A percentile compares a stretch with the other conserved stretches of the same genome.
Evolutionary conservation across 2,888 invertebrate species (phyloP).

Genomic region (Epirrhoe tristata): DNA sequence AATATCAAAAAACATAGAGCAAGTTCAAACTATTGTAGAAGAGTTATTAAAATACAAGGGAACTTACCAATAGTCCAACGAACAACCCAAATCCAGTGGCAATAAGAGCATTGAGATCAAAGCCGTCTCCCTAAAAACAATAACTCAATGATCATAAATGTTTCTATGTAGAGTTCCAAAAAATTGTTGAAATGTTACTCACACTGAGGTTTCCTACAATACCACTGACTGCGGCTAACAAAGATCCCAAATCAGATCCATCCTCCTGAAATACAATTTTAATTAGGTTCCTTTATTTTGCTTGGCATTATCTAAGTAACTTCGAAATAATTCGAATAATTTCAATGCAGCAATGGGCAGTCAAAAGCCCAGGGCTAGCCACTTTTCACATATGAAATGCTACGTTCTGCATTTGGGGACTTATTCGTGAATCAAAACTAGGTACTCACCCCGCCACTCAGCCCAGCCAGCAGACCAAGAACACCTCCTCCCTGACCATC

Average conservation of each 20-base stretch:
- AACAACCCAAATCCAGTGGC: conserved; percentile 76
- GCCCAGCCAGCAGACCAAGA: conserved; percentile 73
- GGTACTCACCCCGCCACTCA: conserved; percentile 76
- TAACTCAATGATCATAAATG: background rate
- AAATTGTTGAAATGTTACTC: conserved; percentile 38
- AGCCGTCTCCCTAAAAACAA: conserved; percentile 75
- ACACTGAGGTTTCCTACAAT: conserved; percentile 78
- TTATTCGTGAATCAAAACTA: conserved; percentile 3
- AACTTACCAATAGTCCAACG: conserved; percentile 75
- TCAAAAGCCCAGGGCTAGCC: too few species aligned
- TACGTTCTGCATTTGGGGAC: too few species aligned
- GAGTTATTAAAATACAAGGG: background rate
- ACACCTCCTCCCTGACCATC: conserved; percentile 80
- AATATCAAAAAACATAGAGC: too few species aligned
- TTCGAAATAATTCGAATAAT: too few species aligned
- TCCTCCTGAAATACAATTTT: conserved; percentile 64
- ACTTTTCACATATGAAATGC: too few species aligned
- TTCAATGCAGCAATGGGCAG: too few species aligned
- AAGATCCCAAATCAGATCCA: conserved; percentile 78
- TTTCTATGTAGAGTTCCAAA: background rate
- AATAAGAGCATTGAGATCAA: conserved; percentile 75
- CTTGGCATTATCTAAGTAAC: too few species aligned
- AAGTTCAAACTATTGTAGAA: background rate
- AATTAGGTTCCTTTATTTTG: too few species aligned
- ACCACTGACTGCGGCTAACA: conserved; percentile 76